Base-by-base conservation (phyloP, 1,140 invertebrate genomes). In the Drosophila ironensis region DNA sequence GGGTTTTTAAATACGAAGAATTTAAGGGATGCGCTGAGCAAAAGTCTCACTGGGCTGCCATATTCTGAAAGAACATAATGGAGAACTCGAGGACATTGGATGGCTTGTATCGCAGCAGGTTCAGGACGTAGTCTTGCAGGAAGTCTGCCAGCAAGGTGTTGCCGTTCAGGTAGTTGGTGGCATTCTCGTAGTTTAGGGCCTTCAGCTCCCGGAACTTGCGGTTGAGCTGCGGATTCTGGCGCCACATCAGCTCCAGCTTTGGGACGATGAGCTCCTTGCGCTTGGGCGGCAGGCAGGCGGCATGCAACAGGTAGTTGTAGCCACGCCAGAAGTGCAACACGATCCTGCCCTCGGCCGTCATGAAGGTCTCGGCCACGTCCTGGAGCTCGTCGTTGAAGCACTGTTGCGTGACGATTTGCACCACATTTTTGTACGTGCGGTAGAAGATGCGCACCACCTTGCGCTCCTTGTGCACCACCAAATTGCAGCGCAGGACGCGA, bases 41-140 rank as follows among this genome's bases (percentile, higher is more conserved):
- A 3, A 0, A 11, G 19, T 2, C 20, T 17, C 16, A 2, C 9
- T 6, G 3, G 1, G 8, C 5, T 11, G 56, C 19, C 71, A 88
- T 78, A 22, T 88, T 88, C 19, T 88, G 87, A 12, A 88, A 88
- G 27, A 84, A 88, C 66, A 82, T 78, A 5, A 88, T 75, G 9
- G 81, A 78, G 22, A 88, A 88, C 45, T 88, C 77, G 0, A 88
- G 63, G 3, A 88, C 73, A 42, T 87, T 87, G n/a, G 19, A 47
- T 20, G 87, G 87, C 47, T 88, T 88, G 14, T 88, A 88, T 14
- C 78, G 78, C 22, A 88, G 30, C n/a, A 88, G 38, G 50, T 69
- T 87, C 1, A 82, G 25, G 11, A 88, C 63, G 14, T 78, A 88
- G 16, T 88, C 87, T 54, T 88, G 74, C 61, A 88, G 50, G 3